Base-by-base conservation (phyloP, 2,797 vertebrate genomes). In the Sphenopsis melanotis region DNA sequence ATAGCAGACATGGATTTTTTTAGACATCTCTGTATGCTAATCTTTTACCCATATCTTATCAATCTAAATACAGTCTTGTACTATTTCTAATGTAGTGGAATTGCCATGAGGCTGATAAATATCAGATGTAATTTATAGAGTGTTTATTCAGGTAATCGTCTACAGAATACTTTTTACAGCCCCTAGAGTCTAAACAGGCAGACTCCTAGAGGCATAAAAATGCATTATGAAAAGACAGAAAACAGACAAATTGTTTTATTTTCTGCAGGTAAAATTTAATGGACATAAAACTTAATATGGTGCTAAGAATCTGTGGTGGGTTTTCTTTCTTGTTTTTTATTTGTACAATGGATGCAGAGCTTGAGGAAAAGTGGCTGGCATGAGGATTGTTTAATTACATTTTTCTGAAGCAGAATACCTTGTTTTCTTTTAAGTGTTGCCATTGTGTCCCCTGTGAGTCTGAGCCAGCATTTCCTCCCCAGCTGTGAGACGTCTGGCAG, bases 131-230 rank as follows among this genome's bases (percentile, higher is more conserved):
- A 97, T 97, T 97, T 97, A 95, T 96, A 91, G 85, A 77, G 65
- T 95, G 91, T 98, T 97, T 97, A 95, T 95, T 83, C 95, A 96
- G 93, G 91, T 96, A 97, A 96, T 91, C 74, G 70, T 92, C 39
- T 95, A 80, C 83, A 83, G 95, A 95, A 95, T 96, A 95, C 94
- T 94, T 94, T 95, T 97, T 94, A 92, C 57, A 78, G 89, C 50
- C 87, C 39, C 52, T 59, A 16, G 83, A 94, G 94, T 91, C 87
- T 93, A 93, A 95, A 91, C 49, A 94, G 96, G 70, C 65, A 90
- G 87, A 97, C 78, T 94, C 69, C 60, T 82, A 81, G 75, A 90
- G 63, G 72, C 90, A 93, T 96, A 97, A 97, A 97, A 97, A 95
- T 96, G 84, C 55, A 71, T 95, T 97, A 96, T 97, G 94, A 95